Base-by-base conservation (phyloP, 2,888 invertebrate genomes). In the Sarcophaga carnaria region DNA sequence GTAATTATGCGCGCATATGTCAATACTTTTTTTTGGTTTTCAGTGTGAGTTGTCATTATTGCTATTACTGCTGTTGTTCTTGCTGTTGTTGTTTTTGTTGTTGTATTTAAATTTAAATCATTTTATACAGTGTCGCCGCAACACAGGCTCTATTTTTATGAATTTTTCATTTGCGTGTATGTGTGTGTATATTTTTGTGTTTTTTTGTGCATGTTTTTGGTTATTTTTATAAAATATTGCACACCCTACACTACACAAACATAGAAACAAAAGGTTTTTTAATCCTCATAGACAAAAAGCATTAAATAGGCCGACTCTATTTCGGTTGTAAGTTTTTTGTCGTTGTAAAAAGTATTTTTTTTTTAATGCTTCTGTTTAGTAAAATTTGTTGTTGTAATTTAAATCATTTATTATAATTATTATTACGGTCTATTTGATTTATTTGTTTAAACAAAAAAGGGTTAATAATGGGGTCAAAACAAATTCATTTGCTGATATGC, bases 1-100 rank as follows among this genome's bases (percentile, higher is more conserved):
- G 86, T 86, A 86, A 86, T 86, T 86, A 86, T 83, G 86, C 83
- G 83, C 83, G 80, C 86, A 86, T 86, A 86, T 86, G 86, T 86
- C 86, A 86, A 86, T 86, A 86, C 86, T 72, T 86, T 86, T 83
- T 80, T 80, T 27, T 83, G 80, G 86, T 80, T 83, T 80, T 27
- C 67, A 54, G 54, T 74, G 77, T 83, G 22, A 72, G 71, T 80
- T 66, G 75, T 75, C 71, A 60, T 66, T 79, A 71, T 25, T 47
- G 66, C 59, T 49, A 37, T 75, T 76, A 60, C 60, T 79, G 76
- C 20, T 47, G 66, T 60, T 49, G 62, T 45, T 80, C 66, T 60
- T 76, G 14, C 72, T 82, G 60, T 75, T 82, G 64, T 64, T 82
- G 59, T 49, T 76, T 71, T 86, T 82, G 64, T 64, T 82, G 83